Conservation (phyloP, 2,888 invertebrate species). For the Rhimphoctona megacephalus region DNA sequence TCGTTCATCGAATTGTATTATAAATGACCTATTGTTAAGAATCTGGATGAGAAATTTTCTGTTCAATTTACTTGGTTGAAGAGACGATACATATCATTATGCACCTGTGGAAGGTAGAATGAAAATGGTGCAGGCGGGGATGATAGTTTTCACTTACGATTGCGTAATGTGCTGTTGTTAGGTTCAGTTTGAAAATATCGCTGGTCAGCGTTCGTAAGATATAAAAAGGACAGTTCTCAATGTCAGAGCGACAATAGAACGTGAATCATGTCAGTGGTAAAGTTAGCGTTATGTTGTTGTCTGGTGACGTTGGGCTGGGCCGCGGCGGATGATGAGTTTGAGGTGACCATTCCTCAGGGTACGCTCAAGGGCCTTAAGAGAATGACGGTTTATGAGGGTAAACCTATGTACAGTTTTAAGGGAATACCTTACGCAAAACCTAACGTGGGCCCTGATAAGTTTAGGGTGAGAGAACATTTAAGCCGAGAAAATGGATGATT, state of each 20-base stretch:
- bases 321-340: constrained; percentile 75
- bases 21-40: neutral
- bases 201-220: constrained; percentile 47
- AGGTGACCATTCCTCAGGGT: constrained; percentile 79
- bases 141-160: constrained; percentile 59
- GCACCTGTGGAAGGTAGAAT: neutral
- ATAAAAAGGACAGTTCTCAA: constrained; percentile 60
- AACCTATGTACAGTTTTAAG: constrained; percentile 79
- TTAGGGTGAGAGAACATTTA: constrained; percentile 73
- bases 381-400: constrained; percentile 73
- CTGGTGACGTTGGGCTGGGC: constrained; percentile 58
- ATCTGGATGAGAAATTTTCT: neutral
- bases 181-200: constrained; percentile 47
- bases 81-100: constrained; percentile 41
- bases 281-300: constrained; percentile 69
- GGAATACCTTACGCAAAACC: constrained; percentile 82
- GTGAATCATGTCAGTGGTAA: constrained; percentile 74
- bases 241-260: constrained; percentile 37
- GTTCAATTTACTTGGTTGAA: neutral
- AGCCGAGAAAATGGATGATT: neutral
- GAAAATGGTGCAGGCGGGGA: neutral
- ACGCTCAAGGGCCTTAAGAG: constrained; percentile 77
- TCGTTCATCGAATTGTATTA: constrained; percentile 2
- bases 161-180: constrained; percentile 71
- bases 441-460: constrained; percentile 77